Base-by-base conservation (phyloP, 2,888 invertebrate species). In the Nomada fabriciana region DNA sequence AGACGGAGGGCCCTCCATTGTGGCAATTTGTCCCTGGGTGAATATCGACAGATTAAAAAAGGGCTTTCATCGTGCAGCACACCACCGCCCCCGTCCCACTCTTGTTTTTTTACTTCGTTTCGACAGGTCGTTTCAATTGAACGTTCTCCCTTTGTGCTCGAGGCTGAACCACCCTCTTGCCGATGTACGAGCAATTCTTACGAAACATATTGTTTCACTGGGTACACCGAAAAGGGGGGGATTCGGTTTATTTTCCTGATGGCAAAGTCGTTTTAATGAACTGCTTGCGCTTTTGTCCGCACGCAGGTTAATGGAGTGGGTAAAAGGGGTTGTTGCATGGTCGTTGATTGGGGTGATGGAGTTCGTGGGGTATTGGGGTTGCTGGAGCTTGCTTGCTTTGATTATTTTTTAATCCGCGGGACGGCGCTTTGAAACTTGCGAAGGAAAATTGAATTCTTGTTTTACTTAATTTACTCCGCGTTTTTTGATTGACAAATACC, bases 1-100 rank as follows among this genome's bases (percentile, higher is more conserved):
- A 20, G 50, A 29, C 25, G 42, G 20, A 18, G 23, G 42, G 53
- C 53, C 36, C 71, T 55, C 57, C 57, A 59, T 72, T 73, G 79
- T 72, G 23, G 85, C 85, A 76, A 86, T 86, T 86, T 86, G 87
- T 82, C 88, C 74, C 63, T n/a, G 73, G 67, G 67, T 60, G 85
- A 87, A 80, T 85, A 85, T 85, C 85, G 86, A 85, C 79, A 82
- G 75, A 85, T 87, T 87, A 85, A 87, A 86, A 85, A 84, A 77
- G 71, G 15, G 47, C 47, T 55, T 50, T 60, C 65, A 20, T 18
- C 50, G 50, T 65, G 65, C 52, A n/a, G 53, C 60, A 20, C 7
- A 63, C 15, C 18, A 7, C 20, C 47, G 1, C 13, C 23, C 10
- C 7, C 43, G 11, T 23, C 53, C 50, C 53, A n/a, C 29, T 13